Conservation (phyloP, 2,797 vertebrate species). For the Luscinia megarhynchos region DNA sequence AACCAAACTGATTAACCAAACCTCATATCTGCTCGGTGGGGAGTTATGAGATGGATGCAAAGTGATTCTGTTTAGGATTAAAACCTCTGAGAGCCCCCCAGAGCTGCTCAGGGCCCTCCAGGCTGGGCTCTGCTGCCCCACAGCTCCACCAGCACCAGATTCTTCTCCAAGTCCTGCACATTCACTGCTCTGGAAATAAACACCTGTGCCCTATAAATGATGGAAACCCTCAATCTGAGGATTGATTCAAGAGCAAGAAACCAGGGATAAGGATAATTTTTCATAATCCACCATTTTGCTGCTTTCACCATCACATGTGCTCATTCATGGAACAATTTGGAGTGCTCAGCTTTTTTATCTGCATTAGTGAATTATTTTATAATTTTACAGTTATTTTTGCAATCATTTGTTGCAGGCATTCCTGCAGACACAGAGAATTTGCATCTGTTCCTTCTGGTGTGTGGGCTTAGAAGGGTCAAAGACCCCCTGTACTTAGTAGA, state of each 20-base stretch:
- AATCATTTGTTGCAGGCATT: slow-evolving; percentile 79
- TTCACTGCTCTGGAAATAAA: not conserved
- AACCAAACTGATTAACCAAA: not conserved
- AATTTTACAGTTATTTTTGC: not conserved
- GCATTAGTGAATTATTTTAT: not conserved
- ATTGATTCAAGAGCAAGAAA: not conserved
- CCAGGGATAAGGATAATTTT: not conserved
- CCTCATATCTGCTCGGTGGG: not conserved
- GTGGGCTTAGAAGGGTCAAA: slow-evolving; percentile 91
- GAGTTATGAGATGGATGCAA: not conserved
- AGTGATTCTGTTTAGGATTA: not conserved
- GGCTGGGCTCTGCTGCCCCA: not conserved
- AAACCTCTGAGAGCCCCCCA: fast-evolving
- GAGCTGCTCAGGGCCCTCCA: not conserved
- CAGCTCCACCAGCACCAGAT: not conserved
- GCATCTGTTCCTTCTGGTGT: slow-evolving; percentile 88
- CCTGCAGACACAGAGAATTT: slow-evolving; percentile 57
- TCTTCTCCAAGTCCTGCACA: not conserved
- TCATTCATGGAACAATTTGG: not conserved
- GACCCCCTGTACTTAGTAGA: slow-evolving; percentile 91
- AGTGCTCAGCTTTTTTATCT: not conserved
- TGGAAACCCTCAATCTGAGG: not conserved
- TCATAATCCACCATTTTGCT: not conserved
- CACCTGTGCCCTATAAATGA: not conserved
- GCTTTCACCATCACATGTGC: not conserved